These are phyloP conservation scores for Lacerta viridis DNA, from an alignment of 2,797 vertebrate genomes.

Conservation along the genomic window DNA sequence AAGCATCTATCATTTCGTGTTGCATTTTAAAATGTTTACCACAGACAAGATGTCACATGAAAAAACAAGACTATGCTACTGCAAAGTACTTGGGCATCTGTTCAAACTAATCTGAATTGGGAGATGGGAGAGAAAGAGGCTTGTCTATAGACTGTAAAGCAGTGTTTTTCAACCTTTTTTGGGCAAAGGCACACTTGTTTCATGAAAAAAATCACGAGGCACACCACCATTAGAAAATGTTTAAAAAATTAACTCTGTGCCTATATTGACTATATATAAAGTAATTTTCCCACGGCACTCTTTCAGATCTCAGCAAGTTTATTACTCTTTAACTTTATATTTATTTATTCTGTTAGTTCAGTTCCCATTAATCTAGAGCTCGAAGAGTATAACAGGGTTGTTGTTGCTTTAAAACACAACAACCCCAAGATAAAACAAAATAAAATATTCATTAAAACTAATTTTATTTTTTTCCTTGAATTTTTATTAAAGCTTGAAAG, in stretches of 20 bases:
- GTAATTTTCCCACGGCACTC: too few relatives aligned
- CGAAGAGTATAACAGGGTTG: background rate
- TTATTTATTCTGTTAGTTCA: background rate
- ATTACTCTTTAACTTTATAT: constrained; percentile 69
- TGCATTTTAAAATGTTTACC: constrained; percentile 66
- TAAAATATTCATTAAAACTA: background rate
- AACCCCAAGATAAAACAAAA: background rate
- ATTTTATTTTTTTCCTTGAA: background rate
- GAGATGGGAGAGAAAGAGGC: constrained; percentile 33
- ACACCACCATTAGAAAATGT: too few relatives aligned
- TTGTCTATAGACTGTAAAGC: constrained; percentile 54
- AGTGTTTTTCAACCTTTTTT: too few relatives aligned
- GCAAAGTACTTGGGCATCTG: constrained; percentile 61
- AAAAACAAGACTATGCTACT: constrained; percentile 60
- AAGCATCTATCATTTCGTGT: constrained; percentile 69
- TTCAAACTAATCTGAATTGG: constrained; percentile 56
- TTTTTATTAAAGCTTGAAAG: too few relatives aligned
- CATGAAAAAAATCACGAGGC: too few relatives aligned
- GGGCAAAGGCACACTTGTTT: too few relatives aligned
- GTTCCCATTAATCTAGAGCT: background rate
- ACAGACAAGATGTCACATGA: constrained; percentile 60
- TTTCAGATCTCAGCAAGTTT: constrained; percentile 60
- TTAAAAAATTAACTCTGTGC: too few relatives aligned
- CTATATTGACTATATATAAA: too few relatives aligned
- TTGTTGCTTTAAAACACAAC: too few relatives aligned